Base-by-base conservation (phyloP, 2,888 invertebrate genomes). In the Oxycera nigricornis region DNA sequence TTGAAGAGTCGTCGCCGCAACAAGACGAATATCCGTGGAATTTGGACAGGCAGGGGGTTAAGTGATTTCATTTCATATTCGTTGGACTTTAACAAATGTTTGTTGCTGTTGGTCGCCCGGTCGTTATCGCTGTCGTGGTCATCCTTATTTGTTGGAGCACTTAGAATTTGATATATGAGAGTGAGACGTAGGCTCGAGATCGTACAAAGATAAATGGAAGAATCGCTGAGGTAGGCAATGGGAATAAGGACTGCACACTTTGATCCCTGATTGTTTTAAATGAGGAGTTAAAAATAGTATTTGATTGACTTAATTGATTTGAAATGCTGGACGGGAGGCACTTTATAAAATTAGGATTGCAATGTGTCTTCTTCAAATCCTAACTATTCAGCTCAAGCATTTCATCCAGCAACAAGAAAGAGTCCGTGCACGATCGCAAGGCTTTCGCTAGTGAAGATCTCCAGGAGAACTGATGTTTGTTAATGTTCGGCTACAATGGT, bases 41-140 rank as follows among this genome's bases (percentile, higher is more conserved):
- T 52, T 70, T 31, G 70, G 70, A 70, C 70, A 70, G 52, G 70
- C 31, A 52, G 70, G 70, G 70, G 70, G 70, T 70, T 70, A 70
- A 70, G 70, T 70, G 70, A 70, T 70, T 70, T 70, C 39, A 70
- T 70, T 70, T 70, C 70, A 70, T 70, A 52, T 70, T 31, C 52
- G 30, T 35, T 65, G n/a, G 65, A 65, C 65, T 65, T 65, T 39
- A 65, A 65, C 65, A 65, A 65, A 65, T 65, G 65, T 65, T 65
- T 65, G 65, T 65, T 35, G 65, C 65, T 65, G 65, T 65, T 65
- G 65, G 11, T 65, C 65, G 65, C 26, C 61, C 26, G 31, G 17
- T 62, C 65, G 39, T 65, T 39, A 35, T 41, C 65, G 39, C 22
- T 65, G 65, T 24, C 30, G 39, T 39, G 39, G 41, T 65, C 65